phyloP scores from a whole-genome alignment of 2,797 vertebrate genomes.

The Poeciliopsis presidionis region DNA sequence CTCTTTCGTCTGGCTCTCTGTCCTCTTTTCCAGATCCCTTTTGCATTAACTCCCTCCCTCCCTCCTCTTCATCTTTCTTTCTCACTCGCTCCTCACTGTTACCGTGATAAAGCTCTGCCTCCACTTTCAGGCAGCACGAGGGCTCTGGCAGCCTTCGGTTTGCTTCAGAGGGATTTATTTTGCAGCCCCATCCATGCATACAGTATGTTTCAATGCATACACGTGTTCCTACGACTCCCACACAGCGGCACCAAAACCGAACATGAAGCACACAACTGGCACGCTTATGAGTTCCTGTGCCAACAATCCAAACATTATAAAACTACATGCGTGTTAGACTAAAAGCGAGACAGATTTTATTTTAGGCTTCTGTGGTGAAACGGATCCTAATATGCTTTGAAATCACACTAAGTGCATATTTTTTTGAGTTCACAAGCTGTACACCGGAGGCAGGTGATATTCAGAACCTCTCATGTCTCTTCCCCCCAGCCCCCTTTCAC shows the following conservation, averaged over 20 bases:
- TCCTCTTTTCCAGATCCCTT: constrained; percentile 72
- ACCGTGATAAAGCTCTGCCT: constrained; percentile 65
- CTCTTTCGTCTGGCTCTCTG: constrained; percentile 67
- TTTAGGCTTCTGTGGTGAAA: constrained; percentile 14
- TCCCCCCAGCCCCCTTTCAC: constrained; percentile 6
- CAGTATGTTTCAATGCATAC: constrained; percentile 63
- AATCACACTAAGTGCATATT: constrained; percentile 15
- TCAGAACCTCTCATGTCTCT: constrained; percentile 44
- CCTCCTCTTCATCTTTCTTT: constrained; percentile 30
- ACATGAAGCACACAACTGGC: constrained; percentile 27
- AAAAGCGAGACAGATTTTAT: not conserved
- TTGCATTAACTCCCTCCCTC: constrained; percentile 54
- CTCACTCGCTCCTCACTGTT: constrained; percentile 56
- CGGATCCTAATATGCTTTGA: constrained; percentile 20
- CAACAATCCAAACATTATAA: constrained; percentile 7
- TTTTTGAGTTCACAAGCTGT: constrained; percentile 58
- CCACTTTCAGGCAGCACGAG: constrained; percentile 55
- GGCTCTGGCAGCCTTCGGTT: constrained; percentile 57
- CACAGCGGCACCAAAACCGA: constrained; percentile 46
- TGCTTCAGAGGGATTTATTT: constrained; percentile 51
- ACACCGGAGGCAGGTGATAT: constrained; percentile 52
- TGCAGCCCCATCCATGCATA: constrained; percentile 75
- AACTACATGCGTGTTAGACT: constrained; percentile 7
- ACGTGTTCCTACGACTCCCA: constrained; percentile 47
- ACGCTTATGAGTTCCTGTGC: constrained; percentile 18